Conservation (phyloP, 2,113 vertebrate species). For the Anarhynchus alexandrinus region DNA sequence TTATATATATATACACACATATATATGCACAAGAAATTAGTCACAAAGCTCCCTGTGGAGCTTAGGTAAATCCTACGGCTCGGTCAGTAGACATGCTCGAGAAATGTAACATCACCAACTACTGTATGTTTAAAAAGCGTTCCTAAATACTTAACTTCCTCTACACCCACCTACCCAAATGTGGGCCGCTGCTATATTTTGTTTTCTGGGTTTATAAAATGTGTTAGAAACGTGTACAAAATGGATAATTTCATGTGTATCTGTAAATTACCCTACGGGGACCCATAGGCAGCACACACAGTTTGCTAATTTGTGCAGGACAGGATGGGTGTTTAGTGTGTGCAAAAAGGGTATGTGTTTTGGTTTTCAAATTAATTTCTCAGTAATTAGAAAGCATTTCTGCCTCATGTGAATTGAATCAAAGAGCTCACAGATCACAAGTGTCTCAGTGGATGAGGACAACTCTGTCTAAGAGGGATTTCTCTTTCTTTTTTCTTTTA, state of each 20-base stretch:
- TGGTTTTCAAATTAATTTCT: neutral
- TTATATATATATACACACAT: neutral
- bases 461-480: neutral
- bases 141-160: neutral
- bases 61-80: neutral
- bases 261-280: neutral
- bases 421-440: slow-evolving; percentile 21
- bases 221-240: neutral
- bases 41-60: neutral
- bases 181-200: neutral
- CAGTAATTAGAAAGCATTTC: slow-evolving; percentile 8
- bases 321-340: neutral
- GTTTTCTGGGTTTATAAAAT: neutral
- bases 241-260: neutral
- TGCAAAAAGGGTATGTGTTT: neutral
- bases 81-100: neutral
- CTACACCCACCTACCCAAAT: neutral
- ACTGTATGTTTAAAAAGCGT: neutral
- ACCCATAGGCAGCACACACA: neutral
- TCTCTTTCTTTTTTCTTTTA: neutral
- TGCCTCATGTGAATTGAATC: slow-evolving; percentile 24
- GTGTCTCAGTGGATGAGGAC: neutral
- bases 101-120: neutral
- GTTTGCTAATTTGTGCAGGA: neutral
- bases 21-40: neutral